These are phyloP conservation scores for Denticeps clupeoides DNA, from an alignment of 2,797 vertebrate species.

Conservation along the genomic window DNA sequence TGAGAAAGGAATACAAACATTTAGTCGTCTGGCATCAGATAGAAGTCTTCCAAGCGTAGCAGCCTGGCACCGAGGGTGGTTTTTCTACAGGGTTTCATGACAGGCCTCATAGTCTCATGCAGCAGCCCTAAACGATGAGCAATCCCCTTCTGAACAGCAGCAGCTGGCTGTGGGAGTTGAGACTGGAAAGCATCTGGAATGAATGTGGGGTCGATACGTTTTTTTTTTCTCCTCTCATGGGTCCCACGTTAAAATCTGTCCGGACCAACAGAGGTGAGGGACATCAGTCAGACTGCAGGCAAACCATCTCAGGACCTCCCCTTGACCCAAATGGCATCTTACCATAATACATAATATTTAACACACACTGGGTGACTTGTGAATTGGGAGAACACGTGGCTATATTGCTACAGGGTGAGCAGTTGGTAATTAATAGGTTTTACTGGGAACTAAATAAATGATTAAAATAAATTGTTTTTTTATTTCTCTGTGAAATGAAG, in stretches of 20 bases:
- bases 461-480: no score
- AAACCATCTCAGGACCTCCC: no score
- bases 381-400: no score
- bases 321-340: no score
- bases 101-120: conserved; percentile 19
- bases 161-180: conserved; percentile 44
- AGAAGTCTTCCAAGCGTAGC: conserved; percentile 13
- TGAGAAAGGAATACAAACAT: conserved; percentile 40
- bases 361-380: no score
- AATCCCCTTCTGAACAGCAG: conserved; percentile 29
- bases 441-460: no score
- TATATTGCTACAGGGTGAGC: no score
- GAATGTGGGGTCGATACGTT: conserved; percentile 41
- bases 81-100: conserved; percentile 29
- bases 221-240: conserved; percentile 42
- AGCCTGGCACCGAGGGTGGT: conserved; percentile 36
- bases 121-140: conserved; percentile 20
- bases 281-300: neutral
- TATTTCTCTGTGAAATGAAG: no score
- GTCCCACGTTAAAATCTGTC: neutral
- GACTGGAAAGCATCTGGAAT: conserved; percentile 53
- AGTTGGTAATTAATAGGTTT: no score
- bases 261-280: neutral
- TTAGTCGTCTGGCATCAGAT: conserved; percentile 34
- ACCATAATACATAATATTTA: no score